Conservation (phyloP, 2,113 vertebrate genomes). For the Urocitellus parryii region DNA sequence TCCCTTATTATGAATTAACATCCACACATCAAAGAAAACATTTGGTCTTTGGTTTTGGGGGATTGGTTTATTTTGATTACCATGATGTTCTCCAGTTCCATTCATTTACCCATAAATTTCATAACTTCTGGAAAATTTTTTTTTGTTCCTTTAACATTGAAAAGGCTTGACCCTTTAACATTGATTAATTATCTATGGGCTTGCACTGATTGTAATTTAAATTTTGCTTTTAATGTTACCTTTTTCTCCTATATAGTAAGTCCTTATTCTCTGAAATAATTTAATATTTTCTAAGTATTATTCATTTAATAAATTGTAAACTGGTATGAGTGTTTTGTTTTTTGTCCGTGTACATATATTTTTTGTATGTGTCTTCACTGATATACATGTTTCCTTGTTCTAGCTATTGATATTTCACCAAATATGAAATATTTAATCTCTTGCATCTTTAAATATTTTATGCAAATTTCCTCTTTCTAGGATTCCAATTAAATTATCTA, state of each 20-base stretch:
- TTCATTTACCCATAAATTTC: no score
- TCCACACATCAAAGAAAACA: no score
- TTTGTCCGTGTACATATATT: background rate
- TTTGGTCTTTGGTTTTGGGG: no score
- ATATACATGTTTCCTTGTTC: background rate
- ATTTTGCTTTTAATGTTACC: background rate
- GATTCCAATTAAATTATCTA: background rate
- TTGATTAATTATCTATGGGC: background rate
- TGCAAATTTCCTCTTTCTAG: background rate
- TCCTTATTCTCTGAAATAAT: background rate
- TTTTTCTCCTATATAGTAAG: background rate
- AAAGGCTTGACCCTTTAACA: background rate
- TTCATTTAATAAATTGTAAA: background rate
- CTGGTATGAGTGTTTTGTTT: background rate
- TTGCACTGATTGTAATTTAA: background rate
- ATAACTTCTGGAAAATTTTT: background rate
- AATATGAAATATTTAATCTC: background rate
- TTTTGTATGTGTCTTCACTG: background rate
- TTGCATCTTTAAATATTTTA: background rate
- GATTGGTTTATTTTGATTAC: no score
- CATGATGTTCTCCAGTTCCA: no score
- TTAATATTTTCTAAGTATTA: background rate
- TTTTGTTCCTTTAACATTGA: background rate
- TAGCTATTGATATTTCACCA: background rate
- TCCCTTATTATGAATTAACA: no score